phyloP scores from a whole-genome alignment of 2,888 invertebrate genomes.

The Ectemnius lituratus region DNA sequence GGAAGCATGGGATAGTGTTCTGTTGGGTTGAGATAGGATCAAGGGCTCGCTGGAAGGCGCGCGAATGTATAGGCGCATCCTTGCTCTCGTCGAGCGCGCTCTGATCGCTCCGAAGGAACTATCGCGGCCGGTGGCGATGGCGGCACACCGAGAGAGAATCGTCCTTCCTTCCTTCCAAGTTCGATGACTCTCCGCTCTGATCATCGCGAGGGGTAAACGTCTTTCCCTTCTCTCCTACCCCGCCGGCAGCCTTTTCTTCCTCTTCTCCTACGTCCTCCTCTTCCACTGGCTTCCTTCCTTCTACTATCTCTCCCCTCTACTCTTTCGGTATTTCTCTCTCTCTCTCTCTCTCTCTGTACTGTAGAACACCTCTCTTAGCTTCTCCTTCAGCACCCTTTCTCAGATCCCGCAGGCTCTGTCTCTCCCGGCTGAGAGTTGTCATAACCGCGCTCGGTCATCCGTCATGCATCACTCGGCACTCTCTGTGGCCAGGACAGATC shows the following conservation, averaged over 20 bases:
- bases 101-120: conserved; percentile 17
- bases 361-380: neutral
- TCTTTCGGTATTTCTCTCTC: conserved; percentile 11
- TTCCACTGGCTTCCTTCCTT: conserved; percentile 11
- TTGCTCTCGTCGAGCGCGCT: conserved; percentile 8
- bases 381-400: conserved; percentile 3
- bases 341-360: too few relatives aligned
- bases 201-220: conserved; percentile 53
- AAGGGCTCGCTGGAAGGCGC: neutral
- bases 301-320: conserved; percentile 7
- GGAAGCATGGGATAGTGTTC: too few relatives aligned
- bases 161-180: conserved; percentile 54
- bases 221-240: conserved; percentile 23
- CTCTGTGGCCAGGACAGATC: conserved; percentile 60
- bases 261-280: neutral
- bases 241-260: neutral
- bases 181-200: conserved; percentile 65
- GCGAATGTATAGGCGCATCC: neutral
- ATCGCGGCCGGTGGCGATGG: conserved; percentile 12
- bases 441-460: conserved; percentile 64
- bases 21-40: too few relatives aligned
- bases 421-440: conserved; percentile 54
- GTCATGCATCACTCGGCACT: conserved; percentile 69
- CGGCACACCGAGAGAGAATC: conserved; percentile 37
- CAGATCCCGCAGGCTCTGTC: neutral